Conservation (phyloP, 64 coral and sea anemone species). For the Anthopleura sola region DNA sequence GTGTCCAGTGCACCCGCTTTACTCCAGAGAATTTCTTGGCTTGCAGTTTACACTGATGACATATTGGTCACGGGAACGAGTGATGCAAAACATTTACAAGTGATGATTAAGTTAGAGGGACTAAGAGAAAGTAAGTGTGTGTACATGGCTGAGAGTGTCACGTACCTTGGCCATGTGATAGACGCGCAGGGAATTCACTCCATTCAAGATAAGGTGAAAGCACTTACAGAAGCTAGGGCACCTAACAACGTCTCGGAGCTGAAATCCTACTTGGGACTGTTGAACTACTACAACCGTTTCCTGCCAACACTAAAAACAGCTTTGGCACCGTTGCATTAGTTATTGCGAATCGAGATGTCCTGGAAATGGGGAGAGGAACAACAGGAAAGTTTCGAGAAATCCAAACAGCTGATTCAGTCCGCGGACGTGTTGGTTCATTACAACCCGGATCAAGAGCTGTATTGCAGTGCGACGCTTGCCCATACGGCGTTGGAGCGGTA, state of each 20-base stretch:
- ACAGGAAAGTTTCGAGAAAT: not conserved
- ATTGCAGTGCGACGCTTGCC: not conserved
- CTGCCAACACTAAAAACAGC: not conserved
- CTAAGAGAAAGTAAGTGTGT: slow-evolving; percentile 40
- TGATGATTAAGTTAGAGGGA: slow-evolving; percentile 16
- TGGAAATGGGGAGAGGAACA: slow-evolving; percentile 15
- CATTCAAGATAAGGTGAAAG: slow-evolving; percentile 8
- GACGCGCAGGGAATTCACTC: slow-evolving; percentile 22
- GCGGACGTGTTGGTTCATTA: slow-evolving; percentile 19
- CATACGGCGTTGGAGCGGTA: slow-evolving; percentile 2
- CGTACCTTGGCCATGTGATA: slow-evolving; percentile 10
- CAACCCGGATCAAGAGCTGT: not conserved
- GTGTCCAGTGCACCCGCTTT: slow-evolving; percentile 49
- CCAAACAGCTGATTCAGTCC: not conserved
- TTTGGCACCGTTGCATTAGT: slow-evolving; percentile 11
- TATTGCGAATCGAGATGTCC: not conserved
- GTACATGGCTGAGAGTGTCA: slow-evolving; percentile 24
- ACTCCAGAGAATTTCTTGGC: slow-evolving; percentile 35
- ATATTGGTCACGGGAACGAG: slow-evolving; percentile 8
- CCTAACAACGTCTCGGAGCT: slow-evolving; percentile 11
- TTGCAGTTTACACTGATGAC: slow-evolving; percentile 47
- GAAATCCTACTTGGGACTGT: slow-evolving; percentile 9
- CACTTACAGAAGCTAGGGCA: not conserved
- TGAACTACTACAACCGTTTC: slow-evolving; percentile 14
- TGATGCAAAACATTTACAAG: slow-evolving; percentile 23